These are phyloP conservation scores for Acanthiza pusilla DNA, from an alignment of 2,797 vertebrate genomes.

Conservation along the genomic window DNA sequence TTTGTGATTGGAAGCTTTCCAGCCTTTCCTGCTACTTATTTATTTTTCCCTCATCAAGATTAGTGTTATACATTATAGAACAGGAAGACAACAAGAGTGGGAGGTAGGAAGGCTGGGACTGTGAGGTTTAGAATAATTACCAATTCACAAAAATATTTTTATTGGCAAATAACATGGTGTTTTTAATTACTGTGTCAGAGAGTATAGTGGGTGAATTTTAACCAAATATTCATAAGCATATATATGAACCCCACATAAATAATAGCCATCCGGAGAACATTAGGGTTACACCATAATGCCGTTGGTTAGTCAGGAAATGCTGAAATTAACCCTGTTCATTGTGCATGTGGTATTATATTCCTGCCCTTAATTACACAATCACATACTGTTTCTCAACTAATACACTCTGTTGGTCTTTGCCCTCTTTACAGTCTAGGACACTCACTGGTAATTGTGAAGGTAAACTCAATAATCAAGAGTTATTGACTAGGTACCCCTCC, in stretches of 20 bases:
- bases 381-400: conserved; percentile 40
- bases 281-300: conserved; percentile 20
- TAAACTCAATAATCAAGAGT: conserved; percentile 36
- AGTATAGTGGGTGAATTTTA: conserved; percentile 10
- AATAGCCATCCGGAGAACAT: conserved; percentile 40
- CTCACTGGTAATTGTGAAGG: conserved; percentile 6
- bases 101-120: neutral
- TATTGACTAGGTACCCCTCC: neutral
- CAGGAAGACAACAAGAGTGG: neutral
- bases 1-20: neutral
- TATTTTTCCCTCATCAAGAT: conserved; percentile 28
- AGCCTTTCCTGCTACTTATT: neutral
- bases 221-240: conserved; percentile 1
- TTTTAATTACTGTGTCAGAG: conserved; percentile 44
- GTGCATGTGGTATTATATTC: conserved; percentile 27
- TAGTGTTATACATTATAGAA: conserved; percentile 9
- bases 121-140: neutral
- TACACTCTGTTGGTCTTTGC: conserved; percentile 34
- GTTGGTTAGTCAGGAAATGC: conserved; percentile 34
- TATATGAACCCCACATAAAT: conserved; percentile 2
- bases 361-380: conserved; percentile 39
- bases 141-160: conserved; percentile 31
- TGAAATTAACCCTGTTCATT: conserved; percentile 26
- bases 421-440: neutral
- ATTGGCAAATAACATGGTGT: conserved; percentile 22